Base-by-base conservation (phyloP, 2,888 invertebrate genomes). In the Ethmia dodecea region DNA sequence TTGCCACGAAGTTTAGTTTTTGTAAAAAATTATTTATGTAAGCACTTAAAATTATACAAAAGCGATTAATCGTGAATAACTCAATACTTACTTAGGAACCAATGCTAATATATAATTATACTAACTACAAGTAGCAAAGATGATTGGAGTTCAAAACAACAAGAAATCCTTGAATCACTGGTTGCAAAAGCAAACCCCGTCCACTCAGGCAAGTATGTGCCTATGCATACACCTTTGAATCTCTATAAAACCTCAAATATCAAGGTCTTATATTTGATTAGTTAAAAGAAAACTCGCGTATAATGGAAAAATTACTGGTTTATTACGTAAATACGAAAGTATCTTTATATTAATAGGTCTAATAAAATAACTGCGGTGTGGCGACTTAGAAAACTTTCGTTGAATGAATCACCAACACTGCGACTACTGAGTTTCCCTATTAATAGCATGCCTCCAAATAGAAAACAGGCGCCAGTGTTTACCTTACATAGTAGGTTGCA, bases 131-230 rank as follows among this genome's bases (percentile, higher is more conserved):
- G n/a, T 15, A 9, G 9, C 15, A 26, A 6, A 26, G 26, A 26
- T 8, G 26, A 26, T 6, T 26, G 26, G 12, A 13, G 26, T 26
- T 8, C 9, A 22, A 22, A 22, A 22, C 10, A 40, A 48, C 47
- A 40, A 38, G 47, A 46, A 35, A 47, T 46, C 49, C 47, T 55
- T 52, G 55, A 49, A 41, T 45, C 33, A 43, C 33, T 43, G 38
- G 44, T 54, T 54, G 49, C 49, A 46, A 55, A 51, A 50, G 39
- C 33, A 34, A 38, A 26, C 33, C 45, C 40, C 40, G 38, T 33
- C 31, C 25, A 28, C 29, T 26, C 16, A 14, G 10, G 26, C 8
- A 13, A 26, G 26, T 39, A 35, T 27, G 29, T 40, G 24, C 22
- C 22, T 9, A 16, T 2, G 13, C n/a, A n/a, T n/a, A n/a, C 35